Conservation (phyloP, 2,797 vertebrate species). For the Nasua narica region DNA sequence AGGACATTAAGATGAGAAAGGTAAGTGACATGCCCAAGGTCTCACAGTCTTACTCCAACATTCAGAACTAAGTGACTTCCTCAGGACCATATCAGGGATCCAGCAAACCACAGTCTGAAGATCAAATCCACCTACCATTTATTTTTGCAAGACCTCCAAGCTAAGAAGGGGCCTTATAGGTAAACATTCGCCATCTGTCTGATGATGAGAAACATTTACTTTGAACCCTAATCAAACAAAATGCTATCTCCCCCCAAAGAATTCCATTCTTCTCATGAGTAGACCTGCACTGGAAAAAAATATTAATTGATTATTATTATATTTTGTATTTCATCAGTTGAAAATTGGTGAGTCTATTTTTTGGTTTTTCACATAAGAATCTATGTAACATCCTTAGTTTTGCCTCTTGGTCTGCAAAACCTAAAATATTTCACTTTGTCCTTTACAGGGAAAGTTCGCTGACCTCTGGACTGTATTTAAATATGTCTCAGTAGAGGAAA, state of each 20-base stretch:
- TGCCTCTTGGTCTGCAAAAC: not conserved
- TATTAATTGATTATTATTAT: not conserved
- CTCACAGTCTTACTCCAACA: not conserved
- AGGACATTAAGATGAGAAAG: not conserved
- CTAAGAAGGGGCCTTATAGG: not conserved
- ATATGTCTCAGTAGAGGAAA: not conserved
- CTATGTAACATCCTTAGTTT: not conserved
- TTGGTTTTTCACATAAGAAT: not conserved
- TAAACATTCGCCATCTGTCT: not conserved
- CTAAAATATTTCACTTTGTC: not conserved
- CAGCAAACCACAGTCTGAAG: not conserved
- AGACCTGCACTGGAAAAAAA: not conserved
- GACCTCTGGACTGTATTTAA: not conserved
- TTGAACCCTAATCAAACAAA: not conserved
- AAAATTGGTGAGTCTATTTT: not conserved
- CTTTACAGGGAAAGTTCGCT: not conserved
- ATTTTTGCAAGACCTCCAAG: rapidly evolving
- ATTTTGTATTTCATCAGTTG: not conserved
- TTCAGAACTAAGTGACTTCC: not conserved
- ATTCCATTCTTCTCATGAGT: not conserved
- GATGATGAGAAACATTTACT: not conserved
- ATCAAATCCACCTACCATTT: not conserved
- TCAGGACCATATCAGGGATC: rapidly evolving
- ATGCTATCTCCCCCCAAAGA: not conserved
- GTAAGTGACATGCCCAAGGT: not conserved